These are phyloP conservation scores for Meloidogyne floridensis DNA, from an alignment of 1,140 invertebrate species.

Conservation along the genomic window DNA sequence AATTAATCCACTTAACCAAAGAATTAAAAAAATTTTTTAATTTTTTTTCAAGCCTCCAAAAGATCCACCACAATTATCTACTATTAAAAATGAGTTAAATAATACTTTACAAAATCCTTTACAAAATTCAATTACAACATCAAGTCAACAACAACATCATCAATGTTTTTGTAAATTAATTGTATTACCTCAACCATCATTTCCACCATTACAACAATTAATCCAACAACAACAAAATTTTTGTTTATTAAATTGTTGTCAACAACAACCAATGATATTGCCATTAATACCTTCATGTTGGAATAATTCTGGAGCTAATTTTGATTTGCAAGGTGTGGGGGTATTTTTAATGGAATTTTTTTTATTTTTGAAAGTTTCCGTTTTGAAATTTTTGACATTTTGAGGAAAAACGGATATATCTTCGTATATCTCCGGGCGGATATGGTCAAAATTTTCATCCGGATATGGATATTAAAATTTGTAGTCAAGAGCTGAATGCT, in stretches of 20 bases:
- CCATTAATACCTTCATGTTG: not conserved
- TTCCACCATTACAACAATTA: not conserved
- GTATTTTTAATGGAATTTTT: not conserved
- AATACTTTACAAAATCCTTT: not conserved
- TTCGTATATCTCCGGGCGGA: too few species aligned
- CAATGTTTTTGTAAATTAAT: slow-evolving; percentile 7
- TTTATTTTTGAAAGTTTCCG: too few species aligned
- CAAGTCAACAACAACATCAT: not conserved
- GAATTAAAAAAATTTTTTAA: not conserved
- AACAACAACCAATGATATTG: not conserved
- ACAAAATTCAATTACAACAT: not conserved
- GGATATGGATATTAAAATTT: too few species aligned
- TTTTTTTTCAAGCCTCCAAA: not conserved
- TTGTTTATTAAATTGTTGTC: not conserved
- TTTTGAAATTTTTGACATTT: too few species aligned
- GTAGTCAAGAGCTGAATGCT: too few species aligned
- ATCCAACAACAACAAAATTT: not conserved
- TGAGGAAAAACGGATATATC: too few species aligned
- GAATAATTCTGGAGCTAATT: not conserved
- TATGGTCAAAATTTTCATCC: too few species aligned
- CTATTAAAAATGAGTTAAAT: not conserved
- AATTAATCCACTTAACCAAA: too few species aligned
- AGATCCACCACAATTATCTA: not conserved
- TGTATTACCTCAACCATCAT: not conserved
- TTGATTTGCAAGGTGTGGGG: not conserved